phyloP scores from a whole-genome alignment of 1,140 invertebrate genomes.

The Phymastichus coffea region DNA sequence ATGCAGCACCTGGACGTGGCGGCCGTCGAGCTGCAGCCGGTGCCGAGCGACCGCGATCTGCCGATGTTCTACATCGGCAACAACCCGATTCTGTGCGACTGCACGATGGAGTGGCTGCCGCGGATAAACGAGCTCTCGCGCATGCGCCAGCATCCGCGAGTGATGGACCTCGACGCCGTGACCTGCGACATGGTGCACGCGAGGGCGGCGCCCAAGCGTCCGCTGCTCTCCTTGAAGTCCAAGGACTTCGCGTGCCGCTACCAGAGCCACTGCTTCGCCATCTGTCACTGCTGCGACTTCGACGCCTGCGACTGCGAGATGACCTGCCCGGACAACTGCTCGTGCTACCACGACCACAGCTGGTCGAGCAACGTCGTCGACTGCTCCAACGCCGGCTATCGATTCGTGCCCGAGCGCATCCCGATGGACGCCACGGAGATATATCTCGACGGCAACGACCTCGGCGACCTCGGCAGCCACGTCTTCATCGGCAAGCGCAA shows the following conservation, averaged over 20 bases:
- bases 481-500: constrained; percentile 89
- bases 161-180: constrained; percentile 89
- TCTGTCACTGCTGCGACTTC: constrained; percentile 93
- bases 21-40: constrained; percentile 67
- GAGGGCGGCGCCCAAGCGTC: constrained; percentile 76
- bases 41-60: constrained; percentile 65
- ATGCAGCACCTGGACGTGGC: constrained; percentile 72
- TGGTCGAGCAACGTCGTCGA: constrained; percentile 93
- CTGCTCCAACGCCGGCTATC: constrained; percentile 78
- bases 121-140: constrained; percentile 70
- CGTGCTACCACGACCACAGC: constrained; percentile 90
- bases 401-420: constrained; percentile 79
- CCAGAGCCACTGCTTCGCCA: constrained; percentile 87
- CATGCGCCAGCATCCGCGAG: constrained; percentile 79
- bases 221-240: constrained; percentile 78
- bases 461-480: constrained; percentile 82
- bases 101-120: constrained; percentile 83
- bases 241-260: constrained; percentile 91
- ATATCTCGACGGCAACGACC: constrained; percentile 88
- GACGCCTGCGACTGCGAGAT: constrained; percentile 94
- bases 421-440: constrained; percentile 94
- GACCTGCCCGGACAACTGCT: constrained; percentile 91
- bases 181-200: constrained; percentile 88
- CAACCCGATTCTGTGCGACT: constrained; percentile 82
- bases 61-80: constrained; percentile 78